phyloP scores from a whole-genome alignment of 2,888 invertebrate genomes.

The Patella ulyssiponensis region DNA sequence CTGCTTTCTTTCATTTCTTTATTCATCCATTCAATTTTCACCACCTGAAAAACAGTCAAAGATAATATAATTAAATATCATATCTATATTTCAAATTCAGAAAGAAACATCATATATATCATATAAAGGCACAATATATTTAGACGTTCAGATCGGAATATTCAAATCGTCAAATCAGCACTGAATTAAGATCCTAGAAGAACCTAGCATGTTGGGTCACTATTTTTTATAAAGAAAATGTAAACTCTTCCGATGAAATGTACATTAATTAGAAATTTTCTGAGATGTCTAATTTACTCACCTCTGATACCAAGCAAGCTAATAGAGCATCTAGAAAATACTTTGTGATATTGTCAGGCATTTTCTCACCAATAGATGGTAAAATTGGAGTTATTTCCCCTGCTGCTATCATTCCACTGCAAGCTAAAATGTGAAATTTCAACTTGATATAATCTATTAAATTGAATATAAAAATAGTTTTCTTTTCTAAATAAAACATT shows the following conservation, averaged over 20 bases:
- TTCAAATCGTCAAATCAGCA: too few relatives aligned
- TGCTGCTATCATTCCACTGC: slow-evolving; percentile 77
- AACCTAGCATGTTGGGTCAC: too few relatives aligned
- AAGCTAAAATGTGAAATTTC: slow-evolving; percentile 76
- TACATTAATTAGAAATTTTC: too few relatives aligned
- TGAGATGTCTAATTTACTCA: slow-evolving; percentile 54
- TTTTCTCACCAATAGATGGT: slow-evolving; percentile 88
- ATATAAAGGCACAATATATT: neutral
- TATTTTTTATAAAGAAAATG: too few relatives aligned
- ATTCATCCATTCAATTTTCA: slow-evolving; percentile 92
- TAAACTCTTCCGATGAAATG: too few relatives aligned
- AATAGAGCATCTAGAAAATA: slow-evolving; percentile 90
- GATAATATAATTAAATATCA: neutral
- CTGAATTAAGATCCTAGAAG: too few relatives aligned
- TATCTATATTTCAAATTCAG: too few relatives aligned
- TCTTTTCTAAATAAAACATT: too few relatives aligned
- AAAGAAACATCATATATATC: neutral
- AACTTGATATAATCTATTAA: too few relatives aligned
- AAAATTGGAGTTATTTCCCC: slow-evolving; percentile 81
- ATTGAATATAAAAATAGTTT: too few relatives aligned
- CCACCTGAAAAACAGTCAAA: slow-evolving; percentile 75
- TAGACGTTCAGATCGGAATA: too few relatives aligned
- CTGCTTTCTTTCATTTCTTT: slow-evolving; percentile 84
- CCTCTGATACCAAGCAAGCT: slow-evolving; percentile 91
- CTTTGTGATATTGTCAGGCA: slow-evolving; percentile 86